Base-by-base conservation (phyloP, 2,888 invertebrate genomes). In the Cheilosia pagana region DNA sequence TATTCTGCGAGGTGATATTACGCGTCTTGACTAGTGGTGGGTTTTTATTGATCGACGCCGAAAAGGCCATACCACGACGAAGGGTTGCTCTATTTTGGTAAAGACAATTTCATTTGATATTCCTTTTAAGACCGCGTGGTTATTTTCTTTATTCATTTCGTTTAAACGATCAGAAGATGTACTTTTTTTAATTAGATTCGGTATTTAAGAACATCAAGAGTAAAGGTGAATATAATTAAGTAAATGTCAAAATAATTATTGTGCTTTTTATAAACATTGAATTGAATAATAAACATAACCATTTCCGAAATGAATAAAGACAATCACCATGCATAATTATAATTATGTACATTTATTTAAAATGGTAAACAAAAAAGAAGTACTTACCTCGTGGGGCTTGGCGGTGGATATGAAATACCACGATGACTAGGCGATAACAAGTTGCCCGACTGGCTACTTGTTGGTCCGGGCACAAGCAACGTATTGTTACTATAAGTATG, bases 401-500 rank as follows among this genome's bases (percentile, higher is more conserved):
- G 96, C 7, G 97, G 97, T 71, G 97, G 96, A 91, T 97, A 96
- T 86, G 96, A 96, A 81, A 95, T 95, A 81, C 96, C 96, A 88
- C 95, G 93, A 89, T 94, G 94, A 88, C 94, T 94, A 10, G 95
- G 93, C 89, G 93, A 94, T 88, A 93, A 91, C 90, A 90, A 90
- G 89, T 89, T 92, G 87, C 90, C 91, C 88, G 91, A 91, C 88
- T 90, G 91, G 88, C 91, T 91, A 87, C 89, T 90, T 77, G 92
- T 92, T 82, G 91, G 90, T 88, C 92, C 93, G 87, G 94, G 94
- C 89, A 94, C 94, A 88, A 93, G 93, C 87, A 93, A 91, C 79
- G 93, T 93, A 89, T 93, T 93, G 89, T 93, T 93, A 90, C 91
- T 91, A 91, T 91, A 92, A 91, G 90, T 89, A 91, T 90, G 90